Conservation (phyloP, 2,113 vertebrate genomes). For the Dipodomys spectabilis region DNA sequence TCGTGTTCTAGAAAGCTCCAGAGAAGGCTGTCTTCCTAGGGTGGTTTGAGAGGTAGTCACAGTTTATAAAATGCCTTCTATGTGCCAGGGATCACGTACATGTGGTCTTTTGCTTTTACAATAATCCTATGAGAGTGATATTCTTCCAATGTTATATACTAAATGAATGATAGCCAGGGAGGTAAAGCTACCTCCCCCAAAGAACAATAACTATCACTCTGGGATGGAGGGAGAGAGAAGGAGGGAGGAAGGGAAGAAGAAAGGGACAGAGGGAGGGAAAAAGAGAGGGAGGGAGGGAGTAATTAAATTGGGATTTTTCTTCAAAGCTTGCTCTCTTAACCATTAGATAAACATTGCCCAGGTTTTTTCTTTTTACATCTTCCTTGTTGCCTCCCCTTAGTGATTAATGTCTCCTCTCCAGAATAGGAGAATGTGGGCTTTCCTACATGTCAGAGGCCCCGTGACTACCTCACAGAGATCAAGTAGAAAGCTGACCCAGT, state of each 20-base stretch:
- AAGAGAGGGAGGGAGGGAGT: background rate
- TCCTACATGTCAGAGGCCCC: background rate
- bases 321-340: background rate
- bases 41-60: background rate
- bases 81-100: background rate
- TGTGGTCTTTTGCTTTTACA: background rate
- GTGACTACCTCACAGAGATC: background rate
- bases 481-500: background rate
- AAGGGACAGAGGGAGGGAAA: background rate
- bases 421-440: background rate
- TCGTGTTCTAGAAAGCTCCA: background rate
- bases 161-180: background rate
- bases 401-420: background rate
- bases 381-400: background rate
- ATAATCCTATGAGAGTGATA: background rate
- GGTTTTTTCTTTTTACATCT: background rate
- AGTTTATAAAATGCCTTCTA: background rate
- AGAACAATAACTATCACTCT: background rate
- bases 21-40: background rate
- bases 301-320: background rate
- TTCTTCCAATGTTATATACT: conserved; percentile 12
- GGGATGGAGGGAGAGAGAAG: background rate
- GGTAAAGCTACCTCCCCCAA: background rate
- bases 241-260: background rate
- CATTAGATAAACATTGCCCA: background rate